These are phyloP conservation scores for Phasia obesa DNA, from an alignment of 2,888 invertebrate genomes.

Conservation along the genomic window DNA sequence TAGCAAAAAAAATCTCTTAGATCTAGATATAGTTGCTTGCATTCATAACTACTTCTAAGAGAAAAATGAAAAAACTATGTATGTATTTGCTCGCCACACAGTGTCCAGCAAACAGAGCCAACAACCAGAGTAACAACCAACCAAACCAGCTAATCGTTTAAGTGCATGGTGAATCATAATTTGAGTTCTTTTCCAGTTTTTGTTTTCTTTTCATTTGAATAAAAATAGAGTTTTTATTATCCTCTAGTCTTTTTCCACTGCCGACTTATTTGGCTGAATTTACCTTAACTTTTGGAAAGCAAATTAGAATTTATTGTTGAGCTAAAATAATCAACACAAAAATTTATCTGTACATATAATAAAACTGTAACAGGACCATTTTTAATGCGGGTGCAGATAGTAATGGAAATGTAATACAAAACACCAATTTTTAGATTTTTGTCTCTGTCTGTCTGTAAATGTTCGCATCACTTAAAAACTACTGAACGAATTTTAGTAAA, in stretches of 20 bases:
- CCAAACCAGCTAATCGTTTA: conserved; percentile 28
- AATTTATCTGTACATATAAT: too few relatives aligned
- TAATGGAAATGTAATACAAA: too few relatives aligned
- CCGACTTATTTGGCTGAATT: neutral
- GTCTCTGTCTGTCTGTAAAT: too few relatives aligned
- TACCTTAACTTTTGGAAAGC: neutral
- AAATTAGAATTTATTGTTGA: too few relatives aligned
- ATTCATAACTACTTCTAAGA: conserved; percentile 52
- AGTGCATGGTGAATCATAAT: conserved; percentile 59
- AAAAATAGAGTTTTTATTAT: conserved; percentile 40
- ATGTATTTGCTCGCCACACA: conserved; percentile 31
- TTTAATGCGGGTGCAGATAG: too few relatives aligned
- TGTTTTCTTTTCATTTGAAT: conserved; percentile 51
- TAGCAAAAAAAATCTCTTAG: conserved; percentile 34
- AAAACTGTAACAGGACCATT: too few relatives aligned
- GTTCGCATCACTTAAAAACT: too few relatives aligned
- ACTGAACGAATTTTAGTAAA: too few relatives aligned
- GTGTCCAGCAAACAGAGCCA: conserved; percentile 6
- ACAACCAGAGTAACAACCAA: conserved; percentile 1
- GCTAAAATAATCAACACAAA: too few relatives aligned
- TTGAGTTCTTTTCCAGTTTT: conserved; percentile 34
- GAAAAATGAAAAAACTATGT: conserved; percentile 2
- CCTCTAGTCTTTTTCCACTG: conserved; percentile 24
- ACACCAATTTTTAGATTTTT: too few relatives aligned
- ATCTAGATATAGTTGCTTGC: conserved; percentile 49